Base-by-base conservation (phyloP, 2,797 vertebrate genomes). In the Rachycentron canadum region DNA sequence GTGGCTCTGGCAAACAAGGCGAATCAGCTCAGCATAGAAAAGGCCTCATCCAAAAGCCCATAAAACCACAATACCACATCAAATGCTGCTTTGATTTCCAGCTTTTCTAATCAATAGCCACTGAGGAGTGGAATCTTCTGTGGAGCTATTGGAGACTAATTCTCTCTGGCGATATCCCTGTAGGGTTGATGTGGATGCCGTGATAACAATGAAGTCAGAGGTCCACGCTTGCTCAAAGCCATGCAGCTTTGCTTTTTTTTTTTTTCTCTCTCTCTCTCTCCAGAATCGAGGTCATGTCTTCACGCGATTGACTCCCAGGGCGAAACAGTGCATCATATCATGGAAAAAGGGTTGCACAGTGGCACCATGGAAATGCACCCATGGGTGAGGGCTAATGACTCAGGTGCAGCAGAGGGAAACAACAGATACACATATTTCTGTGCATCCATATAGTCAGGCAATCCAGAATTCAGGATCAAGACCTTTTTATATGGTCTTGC, bases 91-190 rank as follows among this genome's bases (percentile, higher is more conserved):
- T 84, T 78, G 69, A 78, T 86, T 76, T 45, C 45, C 58, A 52
- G 52, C 79, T 83, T 76, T 56, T 65, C 36, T 67, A 57, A 90
- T 88, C 72, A 63, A 83, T 84, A 56, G 2, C 68, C 32, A 74
- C 59, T 19, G 25, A 58, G 10, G 47, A 58, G 41, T 23, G 36
- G 57, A 70, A 73, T 80, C 58, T 69, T 47, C n/a, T 69, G 30
- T 16, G 36, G 34, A 59, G 71, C 63, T 60, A 28, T 14, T 41
- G 40, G 73, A 60, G 59, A 32, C 64, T 60, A 3, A 45, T 62
- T 73, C 52, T 40, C 25, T 36, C 36, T 65, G 57, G 28, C 17
- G 14, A 8, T n/a, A n/a, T 47, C 57, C 64, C 64, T 63, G 62
- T 61, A 66, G 82, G 58, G 12, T 45, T 79, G 9, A 5, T 32